Percentiles rank a stretch among this genome's conserved stretches.
phyloP scores from a whole-genome alignment of 1,140 invertebrate species.

The Tetraneura akinire region DNA sequence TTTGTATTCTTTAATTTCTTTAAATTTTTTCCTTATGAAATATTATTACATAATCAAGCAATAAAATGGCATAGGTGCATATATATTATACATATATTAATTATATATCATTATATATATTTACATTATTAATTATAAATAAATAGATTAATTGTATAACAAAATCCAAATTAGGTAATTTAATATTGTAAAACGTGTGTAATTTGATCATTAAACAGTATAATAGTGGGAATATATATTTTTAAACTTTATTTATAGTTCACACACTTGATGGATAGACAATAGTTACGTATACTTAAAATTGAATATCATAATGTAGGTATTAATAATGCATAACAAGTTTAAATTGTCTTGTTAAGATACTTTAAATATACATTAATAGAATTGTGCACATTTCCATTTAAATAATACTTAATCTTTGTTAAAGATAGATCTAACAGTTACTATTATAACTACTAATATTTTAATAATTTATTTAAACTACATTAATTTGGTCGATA shows the following conservation, averaged over 20 bases:
- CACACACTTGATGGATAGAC: neutral
- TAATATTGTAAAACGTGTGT: neutral
- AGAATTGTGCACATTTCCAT: neutral
- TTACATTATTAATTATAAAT: too few relatives aligned
- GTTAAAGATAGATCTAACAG: neutral
- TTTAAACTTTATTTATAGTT: conserved; percentile 16
- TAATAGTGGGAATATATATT: neutral
- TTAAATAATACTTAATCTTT: conserved; percentile 4
- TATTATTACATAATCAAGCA: too few relatives aligned
- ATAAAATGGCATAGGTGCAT: too few relatives aligned
- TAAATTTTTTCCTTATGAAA: too few relatives aligned
- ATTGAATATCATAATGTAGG: neutral
- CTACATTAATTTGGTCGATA: neutral
- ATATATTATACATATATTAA: too few relatives aligned
- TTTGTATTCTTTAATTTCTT: too few relatives aligned
- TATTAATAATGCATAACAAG: neutral
- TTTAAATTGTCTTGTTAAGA: neutral
- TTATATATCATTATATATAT: too few relatives aligned
- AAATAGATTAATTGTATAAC: too few relatives aligned
- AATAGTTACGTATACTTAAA: neutral
- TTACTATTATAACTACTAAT: neutral
- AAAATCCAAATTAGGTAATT: too few relatives aligned
- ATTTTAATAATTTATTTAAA: neutral
- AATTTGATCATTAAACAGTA: neutral
- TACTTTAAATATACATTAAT: neutral